Base-by-base conservation (phyloP, 1,140 invertebrate species). In the Aphelenchoides besseyi region DNA sequence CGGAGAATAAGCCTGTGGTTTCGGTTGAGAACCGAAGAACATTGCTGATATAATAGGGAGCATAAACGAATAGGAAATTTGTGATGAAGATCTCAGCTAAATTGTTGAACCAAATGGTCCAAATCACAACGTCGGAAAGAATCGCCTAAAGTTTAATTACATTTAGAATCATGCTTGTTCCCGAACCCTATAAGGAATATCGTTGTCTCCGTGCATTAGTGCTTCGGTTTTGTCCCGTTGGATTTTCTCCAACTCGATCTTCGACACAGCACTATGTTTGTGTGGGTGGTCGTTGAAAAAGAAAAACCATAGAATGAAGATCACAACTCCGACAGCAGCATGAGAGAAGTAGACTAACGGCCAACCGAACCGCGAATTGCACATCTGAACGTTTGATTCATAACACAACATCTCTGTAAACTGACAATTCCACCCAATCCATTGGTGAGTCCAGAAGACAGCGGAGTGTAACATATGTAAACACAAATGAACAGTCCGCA, bases 331-430 rank as follows among this genome's bases (percentile, higher is more conserved):
- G n/a, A 77, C 66, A 28, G 32, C 16, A 36, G 57, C 63, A 37
- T 74, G 73, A 12, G 36, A 66, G 48, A 75, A 74, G 48, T 55
- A 74, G 28, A 74, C 73, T 9, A 53, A 41, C 5, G 73, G 30
- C 73, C 73, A 74, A 5, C 73, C 73, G 37, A 69, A 68, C 8
- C 35, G 30, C 8, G 72, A 64, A 1, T 32, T 72, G 71, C 70
- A 72, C 1, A 72, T 2, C 35, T 48, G 41, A 12, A 48, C 12
- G 41, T 48, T 23, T n/a, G n/a, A n/a, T 41, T 41, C 37, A 41
- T 8, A n/a, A 8, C 5, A 41, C n/a, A 8, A n/a, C 37, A 41
- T 5, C 5, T 41, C 37, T 41, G n/a, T 5, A 28, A 59, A 59
- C 18, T 59, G 5, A 59, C 55, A 28, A 57, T 32, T 55, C 66